Evolutionary conservation across 2,797 vertebrate species (phyloP), one percentile per base, ranked within the genome.

Genomic region (Bothrops alternatus): DNA sequence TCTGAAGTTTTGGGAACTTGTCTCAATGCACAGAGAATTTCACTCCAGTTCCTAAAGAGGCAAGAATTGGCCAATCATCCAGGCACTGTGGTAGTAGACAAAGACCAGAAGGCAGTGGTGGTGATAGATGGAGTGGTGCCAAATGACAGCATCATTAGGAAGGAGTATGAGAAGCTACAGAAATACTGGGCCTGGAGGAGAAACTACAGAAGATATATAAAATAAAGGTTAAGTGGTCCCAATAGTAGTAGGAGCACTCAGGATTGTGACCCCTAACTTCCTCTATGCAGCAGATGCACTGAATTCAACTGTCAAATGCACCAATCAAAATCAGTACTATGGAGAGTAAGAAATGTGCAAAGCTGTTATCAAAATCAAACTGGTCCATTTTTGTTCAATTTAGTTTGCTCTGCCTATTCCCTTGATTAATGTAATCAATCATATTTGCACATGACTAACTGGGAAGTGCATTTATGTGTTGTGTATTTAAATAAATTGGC

Each of bases 381-480:
- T 57, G 55, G 60, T 28, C 92, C 55, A 53, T 60, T 85, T 90
- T 93, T 93, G 92, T 85, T 88, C 37, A 60, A 42, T 90, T 78
- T 58, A 28, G 42, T 93, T 93, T 93, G 89, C 63, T 56, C 63
- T 90, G 85, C 85, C 89, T 73, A 73, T 87, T 87, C 86, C 89
- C 92, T 90, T 88, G 89, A 60, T 90, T 32, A 60, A 42, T 20
- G 42, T 13, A 23, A 57, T 37, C 78, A 73, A 32, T 26, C 73
- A 25, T 53, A 57, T 90, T 88, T 88, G n/a, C 86, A 65, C n/a
- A 87, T 50, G 86, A 61, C 78, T 93, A 91, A 93, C 20, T 90
- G 37, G 78, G 86, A 89, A 88, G 73, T 73, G 60, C 37, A 53
- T 91, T 58, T 90, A 82, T 20, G 42, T 26, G 0, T 50, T 28